A percentile compares a stretch with the other conserved stretches of the same genome.
phyloP scores from a whole-genome alignment of 2,888 invertebrate species.

The Hypercompe scribonia region DNA sequence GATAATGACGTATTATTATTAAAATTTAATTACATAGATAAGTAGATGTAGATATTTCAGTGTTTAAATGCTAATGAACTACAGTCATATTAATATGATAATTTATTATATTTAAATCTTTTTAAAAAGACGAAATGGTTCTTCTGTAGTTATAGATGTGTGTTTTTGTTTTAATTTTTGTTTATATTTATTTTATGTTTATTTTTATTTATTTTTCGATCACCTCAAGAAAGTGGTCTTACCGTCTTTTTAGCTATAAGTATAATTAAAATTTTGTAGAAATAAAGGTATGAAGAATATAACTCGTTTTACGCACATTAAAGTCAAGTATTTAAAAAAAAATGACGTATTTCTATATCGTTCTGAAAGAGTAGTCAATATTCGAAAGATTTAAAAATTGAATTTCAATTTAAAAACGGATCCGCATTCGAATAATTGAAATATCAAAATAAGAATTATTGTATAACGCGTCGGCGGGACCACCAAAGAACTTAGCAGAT shows the following conservation, averaged over 20 bases:
- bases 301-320: not conserved
- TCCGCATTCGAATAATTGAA: slow-evolving; percentile 44
- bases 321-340: not conserved
- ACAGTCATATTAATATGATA: not conserved
- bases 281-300: not conserved
- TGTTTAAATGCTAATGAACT: not conserved
- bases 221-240: too few relatives aligned
- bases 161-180: too few relatives aligned
- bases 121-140: too few relatives aligned
- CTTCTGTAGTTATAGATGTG: too few relatives aligned
- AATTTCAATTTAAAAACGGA: slow-evolving; percentile 30
- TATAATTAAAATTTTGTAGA: not conserved
- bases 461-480: slow-evolving; percentile 52
- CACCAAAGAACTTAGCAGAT: slow-evolving; percentile 56
- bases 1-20: not conserved
- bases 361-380: not conserved
- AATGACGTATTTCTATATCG: not conserved
- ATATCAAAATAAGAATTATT: slow-evolving; percentile 49
- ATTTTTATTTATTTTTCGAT: too few relatives aligned
- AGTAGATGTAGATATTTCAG: not conserved
- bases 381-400: not conserved
- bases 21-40: not conserved
- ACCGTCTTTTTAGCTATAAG: too few relatives aligned
- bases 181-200: too few relatives aligned
- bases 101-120: too few relatives aligned